Evolutionary conservation across 2,888 invertebrate genomes (phyloP).

Genomic region (Slavum lentiscoides): DNA sequence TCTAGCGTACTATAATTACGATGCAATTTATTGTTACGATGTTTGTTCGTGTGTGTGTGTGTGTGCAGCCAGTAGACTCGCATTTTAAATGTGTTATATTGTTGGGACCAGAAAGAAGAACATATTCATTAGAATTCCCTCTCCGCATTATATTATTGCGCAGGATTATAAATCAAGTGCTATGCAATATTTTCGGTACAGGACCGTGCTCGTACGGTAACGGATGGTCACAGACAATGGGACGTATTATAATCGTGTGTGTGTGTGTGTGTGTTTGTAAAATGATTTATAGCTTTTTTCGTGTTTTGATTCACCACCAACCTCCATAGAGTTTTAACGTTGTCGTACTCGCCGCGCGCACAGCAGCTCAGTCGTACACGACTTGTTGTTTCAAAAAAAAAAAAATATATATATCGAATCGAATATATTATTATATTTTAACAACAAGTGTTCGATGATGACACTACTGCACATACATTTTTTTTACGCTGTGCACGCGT

Average conservation of each 20-base stretch:
- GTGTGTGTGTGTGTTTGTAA: neutral
- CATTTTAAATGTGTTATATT: slow-evolving; percentile 33
- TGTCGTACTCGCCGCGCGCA: neutral
- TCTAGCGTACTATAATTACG: slow-evolving; percentile 6
- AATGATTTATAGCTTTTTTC: slow-evolving; percentile 30
- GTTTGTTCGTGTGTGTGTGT: no score
- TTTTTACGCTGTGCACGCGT: no score
- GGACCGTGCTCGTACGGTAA: neutral
- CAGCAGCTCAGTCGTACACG: neutral
- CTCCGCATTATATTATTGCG: neutral
- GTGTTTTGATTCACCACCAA: neutral
- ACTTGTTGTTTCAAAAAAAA: neutral
- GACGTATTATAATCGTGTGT: neutral
- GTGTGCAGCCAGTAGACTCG: neutral
- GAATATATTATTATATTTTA: neutral
- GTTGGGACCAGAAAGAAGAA: slow-evolving; percentile 31
- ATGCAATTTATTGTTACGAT: neutral
- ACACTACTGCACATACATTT: no score
- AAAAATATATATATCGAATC: no score
- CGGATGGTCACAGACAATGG: slow-evolving; percentile 17
- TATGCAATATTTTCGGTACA: slow-evolving; percentile 19
- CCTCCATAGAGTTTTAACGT: neutral
- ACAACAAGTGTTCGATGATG: neutral
- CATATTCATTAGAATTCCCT: slow-evolving; percentile 24
- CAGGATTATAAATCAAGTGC: slow-evolving; percentile 35